Evolutionary conservation across 2,113 vertebrate genomes (phyloP), one percentile per base, ranked within the genome.

Genomic region (Neolamprologus falcicula): DNA sequence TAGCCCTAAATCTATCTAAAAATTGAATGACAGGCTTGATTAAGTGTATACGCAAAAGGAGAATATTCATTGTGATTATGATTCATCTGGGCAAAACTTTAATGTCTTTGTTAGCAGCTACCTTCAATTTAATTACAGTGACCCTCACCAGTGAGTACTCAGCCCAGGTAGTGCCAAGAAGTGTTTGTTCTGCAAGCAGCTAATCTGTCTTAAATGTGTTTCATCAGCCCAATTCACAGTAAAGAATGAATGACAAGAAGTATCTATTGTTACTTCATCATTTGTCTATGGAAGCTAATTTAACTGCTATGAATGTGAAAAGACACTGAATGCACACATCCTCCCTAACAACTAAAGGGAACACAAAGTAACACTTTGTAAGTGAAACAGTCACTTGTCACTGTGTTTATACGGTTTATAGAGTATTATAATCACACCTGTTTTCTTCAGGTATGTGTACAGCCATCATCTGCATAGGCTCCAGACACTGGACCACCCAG

Each of bases 391-490:
- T 73, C 68, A 47, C 26, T 19, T 28, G 17, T 28, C 42, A 8
- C 45, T 19, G 26, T 76, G 42, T 52, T 78, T 52, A 33, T 52
- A 78, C 1, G 2, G 24, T n/a, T 52, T 52, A n/a, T 7, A 52
- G 5, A 31, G 26, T 52, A n/a, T 78, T 52, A 78, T n/a, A 33
- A 52, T 52, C 28, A 33, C 40, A 89, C 98, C 98, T 98, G 96
- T 97, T 99, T 94, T 99, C 98, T 89, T 99, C 98, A 0, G 98
- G 98, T 90, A 99, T 99, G 86, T 99, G 97, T 12, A 99, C 97
- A 0, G 97, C 98, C 98, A 99, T 97, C 97, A 99, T 99, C 94
- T 99, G 97, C 94, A 99, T 95, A 6, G 98, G 97, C 26, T 99
- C 98, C 93, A 97, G 95, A 89, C 98, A 98, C 90, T 99, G 98